phyloP scores from a whole-genome alignment of 2,113 vertebrate species.

The Albula goreensis region DNA sequence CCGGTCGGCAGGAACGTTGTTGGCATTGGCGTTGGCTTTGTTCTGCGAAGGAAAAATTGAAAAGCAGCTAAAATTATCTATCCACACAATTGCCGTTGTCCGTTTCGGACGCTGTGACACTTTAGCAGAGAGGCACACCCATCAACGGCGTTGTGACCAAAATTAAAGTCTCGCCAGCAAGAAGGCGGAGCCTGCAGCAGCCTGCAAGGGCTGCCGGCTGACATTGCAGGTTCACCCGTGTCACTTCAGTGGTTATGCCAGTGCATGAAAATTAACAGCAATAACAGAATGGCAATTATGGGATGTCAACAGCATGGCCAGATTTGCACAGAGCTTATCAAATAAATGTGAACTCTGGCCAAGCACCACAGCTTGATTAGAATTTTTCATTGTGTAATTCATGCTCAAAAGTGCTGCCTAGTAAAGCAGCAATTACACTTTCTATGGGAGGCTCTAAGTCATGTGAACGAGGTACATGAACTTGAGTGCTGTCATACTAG shows the following conservation, averaged over 20 bases:
- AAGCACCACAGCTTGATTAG: slow-evolving; percentile 5
- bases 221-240: no score
- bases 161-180: no score
- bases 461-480: slow-evolving; percentile 30
- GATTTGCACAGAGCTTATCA: background rate
- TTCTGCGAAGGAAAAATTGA: slow-evolving; percentile 53
- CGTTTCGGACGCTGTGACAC: background rate
- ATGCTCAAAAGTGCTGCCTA: slow-evolving; percentile 22
- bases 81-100: background rate
- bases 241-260: background rate
- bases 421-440: slow-evolving; percentile 36
- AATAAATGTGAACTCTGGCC: background rate
- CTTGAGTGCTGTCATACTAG: background rate
- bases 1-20: slow-evolving; percentile 69
- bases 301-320: background rate
- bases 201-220: no score
- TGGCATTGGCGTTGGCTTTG: slow-evolving; percentile 70
- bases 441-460: slow-evolving; percentile 30
- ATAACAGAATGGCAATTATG: no score
- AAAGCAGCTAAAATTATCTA: background rate
- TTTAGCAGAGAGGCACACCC: no score
- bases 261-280: background rate
- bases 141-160: no score
- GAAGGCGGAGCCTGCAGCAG: no score
- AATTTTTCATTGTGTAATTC: slow-evolving; percentile 34